Percentiles rank a stretch among this genome's conserved stretches.
phyloP scores from a whole-genome alignment of 2,113 vertebrate genomes.

The Hipposideros armiger region DNA sequence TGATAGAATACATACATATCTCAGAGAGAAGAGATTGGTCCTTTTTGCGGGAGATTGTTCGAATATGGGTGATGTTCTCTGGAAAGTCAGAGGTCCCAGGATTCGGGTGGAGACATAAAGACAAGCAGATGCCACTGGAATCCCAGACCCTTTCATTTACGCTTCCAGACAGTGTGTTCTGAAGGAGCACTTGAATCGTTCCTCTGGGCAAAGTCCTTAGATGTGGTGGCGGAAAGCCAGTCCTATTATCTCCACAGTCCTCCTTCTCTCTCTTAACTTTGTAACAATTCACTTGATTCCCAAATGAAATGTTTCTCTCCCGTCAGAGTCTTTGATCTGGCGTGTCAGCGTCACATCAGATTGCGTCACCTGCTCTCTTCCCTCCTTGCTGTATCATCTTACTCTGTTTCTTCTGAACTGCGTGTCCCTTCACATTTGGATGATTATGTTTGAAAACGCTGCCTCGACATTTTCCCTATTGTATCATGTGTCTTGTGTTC shows the following conservation, averaged over 20 bases:
- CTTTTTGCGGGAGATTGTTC: not conserved
- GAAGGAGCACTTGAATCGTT: conserved; percentile 58
- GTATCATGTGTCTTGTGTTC: not conserved
- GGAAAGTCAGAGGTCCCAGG: not conserved
- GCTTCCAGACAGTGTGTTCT: conserved; percentile 56
- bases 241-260: conserved; percentile 41
- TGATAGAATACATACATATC: not conserved
- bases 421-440: conserved; percentile 57
- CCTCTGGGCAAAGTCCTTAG: conserved; percentile 73
- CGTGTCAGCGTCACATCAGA: conserved; percentile 9
- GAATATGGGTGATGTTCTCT: not conserved
- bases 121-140: not conserved
- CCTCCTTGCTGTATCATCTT: not conserved
- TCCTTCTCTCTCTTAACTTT: conserved; percentile 47
- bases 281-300: conserved; percentile 65
- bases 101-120: not conserved
- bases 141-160: conserved; percentile 63
- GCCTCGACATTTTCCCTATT: not conserved
- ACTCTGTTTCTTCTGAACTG: conserved; percentile 69
- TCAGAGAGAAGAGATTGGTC: not conserved
- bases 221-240: conserved; percentile 71
- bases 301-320: conserved; percentile 63
- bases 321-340: conserved; percentile 52
- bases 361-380: conserved; percentile 1
- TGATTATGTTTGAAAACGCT: conserved; percentile 59